Evolutionary conservation across 2,888 invertebrate genomes (phyloP).

Genomic region (Amblyteles armatorius): DNA sequence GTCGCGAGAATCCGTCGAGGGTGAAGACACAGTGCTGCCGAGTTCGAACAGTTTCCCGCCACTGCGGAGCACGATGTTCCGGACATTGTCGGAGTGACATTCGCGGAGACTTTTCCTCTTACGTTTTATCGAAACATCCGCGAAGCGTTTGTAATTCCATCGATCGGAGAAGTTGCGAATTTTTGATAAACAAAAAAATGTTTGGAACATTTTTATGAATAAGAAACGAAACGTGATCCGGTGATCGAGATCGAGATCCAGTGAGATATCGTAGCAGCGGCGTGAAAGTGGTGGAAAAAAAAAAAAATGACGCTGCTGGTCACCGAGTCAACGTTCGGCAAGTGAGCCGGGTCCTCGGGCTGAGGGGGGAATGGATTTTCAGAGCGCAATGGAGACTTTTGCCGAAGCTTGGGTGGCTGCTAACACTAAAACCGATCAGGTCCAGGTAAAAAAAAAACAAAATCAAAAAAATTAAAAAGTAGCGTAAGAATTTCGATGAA

Average conservation of each 20-base stretch:
- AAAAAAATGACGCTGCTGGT: constrained; percentile 56
- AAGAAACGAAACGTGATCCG: not conserved
- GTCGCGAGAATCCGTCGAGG: constrained; percentile 13
- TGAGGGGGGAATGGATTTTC: constrained; percentile 93
- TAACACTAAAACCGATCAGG: constrained; percentile 88
- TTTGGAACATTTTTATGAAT: not conserved
- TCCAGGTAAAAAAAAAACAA: constrained; percentile 78
- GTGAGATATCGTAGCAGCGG: constrained; percentile 34
- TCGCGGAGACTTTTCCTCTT: not conserved
- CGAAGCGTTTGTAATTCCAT: not conserved
- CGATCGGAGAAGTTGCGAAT: not conserved
- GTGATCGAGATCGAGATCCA: constrained; percentile 40
- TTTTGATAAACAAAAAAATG: not conserved
- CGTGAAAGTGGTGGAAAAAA: constrained; percentile 58
- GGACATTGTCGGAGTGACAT: not conserved
- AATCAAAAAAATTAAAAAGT: not conserved
- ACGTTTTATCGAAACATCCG: not conserved
- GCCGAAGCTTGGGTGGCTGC: constrained; percentile 99
- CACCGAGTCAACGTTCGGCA: constrained; percentile 60
- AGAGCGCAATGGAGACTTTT: constrained; percentile 99
- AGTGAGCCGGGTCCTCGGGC: constrained; percentile 64
- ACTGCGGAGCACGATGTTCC: constrained; percentile 5
- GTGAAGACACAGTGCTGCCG: constrained; percentile 4
- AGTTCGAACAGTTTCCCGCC: constrained; percentile 60
- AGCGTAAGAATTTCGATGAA: not conserved